Evolutionary conservation across 2,888 invertebrate genomes (phyloP).

Genomic region (Hofmannophila pseudospretella): DNA sequence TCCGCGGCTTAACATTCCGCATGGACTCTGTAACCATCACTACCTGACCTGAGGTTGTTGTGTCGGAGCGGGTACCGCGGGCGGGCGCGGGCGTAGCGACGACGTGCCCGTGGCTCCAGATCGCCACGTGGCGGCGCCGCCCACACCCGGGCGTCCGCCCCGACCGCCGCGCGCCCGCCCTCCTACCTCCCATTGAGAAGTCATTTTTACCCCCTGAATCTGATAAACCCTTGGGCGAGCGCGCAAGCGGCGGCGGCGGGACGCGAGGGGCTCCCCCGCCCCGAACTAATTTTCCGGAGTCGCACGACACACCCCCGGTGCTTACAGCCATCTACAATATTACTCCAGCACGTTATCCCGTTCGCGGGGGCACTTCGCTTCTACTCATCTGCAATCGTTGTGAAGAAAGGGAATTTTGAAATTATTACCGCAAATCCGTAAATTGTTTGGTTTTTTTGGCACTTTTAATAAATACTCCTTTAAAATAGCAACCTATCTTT

Average conservation of each 20-base stretch:
- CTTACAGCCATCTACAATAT: constrained; percentile 78
- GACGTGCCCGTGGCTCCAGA: constrained; percentile 39
- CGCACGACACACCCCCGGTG: constrained; percentile 76
- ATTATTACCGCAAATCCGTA: constrained; percentile 33
- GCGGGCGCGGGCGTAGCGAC: constrained; percentile 49
- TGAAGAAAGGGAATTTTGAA: constrained; percentile 55
- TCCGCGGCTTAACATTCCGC: constrained; percentile 41
- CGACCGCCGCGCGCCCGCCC: constrained; percentile 42
- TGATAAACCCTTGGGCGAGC: constrained; percentile 65
- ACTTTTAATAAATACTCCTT: too few species aligned
- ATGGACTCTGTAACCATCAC: constrained; percentile 27
- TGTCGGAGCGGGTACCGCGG: constrained; percentile 40
- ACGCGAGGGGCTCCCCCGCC: constrained; percentile 69
- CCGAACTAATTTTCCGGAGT: constrained; percentile 77
- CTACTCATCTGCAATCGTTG: constrained; percentile 58
- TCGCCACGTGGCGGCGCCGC: constrained; percentile 69
- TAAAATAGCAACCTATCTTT: too few species aligned
- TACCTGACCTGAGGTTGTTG: constrained; percentile 29
- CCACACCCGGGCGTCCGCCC: constrained; percentile 55
- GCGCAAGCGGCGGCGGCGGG: constrained; percentile 29
- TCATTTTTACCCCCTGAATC: constrained; percentile 76
- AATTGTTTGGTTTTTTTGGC: too few species aligned
- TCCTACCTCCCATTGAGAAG: constrained; percentile 74
- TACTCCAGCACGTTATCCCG: constrained; percentile 75
- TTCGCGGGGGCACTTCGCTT: constrained; percentile 67